Conservation (phyloP, 2,113 vertebrate species). For the Microtus oregoni region DNA sequence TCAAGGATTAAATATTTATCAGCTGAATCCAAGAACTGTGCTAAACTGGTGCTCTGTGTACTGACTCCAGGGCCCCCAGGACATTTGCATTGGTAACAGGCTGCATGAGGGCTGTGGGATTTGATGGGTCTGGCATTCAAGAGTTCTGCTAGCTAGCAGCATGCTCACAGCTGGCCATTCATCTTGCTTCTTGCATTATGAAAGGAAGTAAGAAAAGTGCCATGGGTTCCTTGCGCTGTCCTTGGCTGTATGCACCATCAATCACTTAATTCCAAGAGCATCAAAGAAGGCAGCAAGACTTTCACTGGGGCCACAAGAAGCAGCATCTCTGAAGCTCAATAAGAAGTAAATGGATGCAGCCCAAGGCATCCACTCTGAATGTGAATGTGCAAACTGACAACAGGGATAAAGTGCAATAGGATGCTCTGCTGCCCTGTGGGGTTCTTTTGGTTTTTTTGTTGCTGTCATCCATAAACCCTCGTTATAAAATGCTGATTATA, state of each 20-base stretch:
- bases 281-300: neutral
- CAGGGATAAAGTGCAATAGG: neutral
- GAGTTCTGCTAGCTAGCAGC: neutral
- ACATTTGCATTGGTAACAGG: constrained; percentile 46
- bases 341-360: neutral
- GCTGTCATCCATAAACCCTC: neutral
- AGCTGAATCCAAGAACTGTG: constrained; percentile 65
- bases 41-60: neutral
- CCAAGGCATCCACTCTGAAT: neutral
- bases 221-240: neutral
- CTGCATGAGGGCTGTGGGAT: constrained; percentile 22
- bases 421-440: neutral
- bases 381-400: neutral
- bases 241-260: neutral
- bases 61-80: neutral
- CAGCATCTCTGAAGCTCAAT: neutral
- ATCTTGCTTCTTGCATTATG: neutral
- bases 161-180: neutral
- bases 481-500: constrained; percentile 12
- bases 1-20: constrained; percentile 83
- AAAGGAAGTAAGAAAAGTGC: neutral
- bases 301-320: neutral
- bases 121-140: neutral
- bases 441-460: neutral
- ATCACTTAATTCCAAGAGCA: neutral